phyloP scores from a whole-genome alignment of 2,113 vertebrate species.

The Cariama cristata region DNA sequence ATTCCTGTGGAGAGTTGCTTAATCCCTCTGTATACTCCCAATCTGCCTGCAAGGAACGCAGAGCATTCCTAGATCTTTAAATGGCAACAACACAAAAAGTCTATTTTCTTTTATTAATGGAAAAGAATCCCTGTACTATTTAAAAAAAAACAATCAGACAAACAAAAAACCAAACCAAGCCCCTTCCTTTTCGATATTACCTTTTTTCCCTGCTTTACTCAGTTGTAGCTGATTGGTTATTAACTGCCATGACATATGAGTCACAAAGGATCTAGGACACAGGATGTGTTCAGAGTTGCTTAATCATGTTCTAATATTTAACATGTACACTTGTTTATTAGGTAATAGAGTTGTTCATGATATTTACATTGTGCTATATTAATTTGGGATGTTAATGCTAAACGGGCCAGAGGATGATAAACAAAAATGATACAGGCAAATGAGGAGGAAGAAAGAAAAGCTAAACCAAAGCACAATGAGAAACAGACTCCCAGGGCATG shows the following conservation, averaged over 20 bases:
- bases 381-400: background rate
- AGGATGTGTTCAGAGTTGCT: conserved; percentile 23
- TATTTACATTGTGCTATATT: background rate
- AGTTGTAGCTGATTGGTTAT: background rate
- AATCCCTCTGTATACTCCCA: conserved; percentile 30
- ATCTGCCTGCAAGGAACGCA: background rate
- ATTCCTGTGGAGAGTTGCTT: conserved; percentile 45
- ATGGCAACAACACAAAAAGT: background rate
- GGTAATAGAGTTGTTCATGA: background rate
- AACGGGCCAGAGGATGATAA: background rate
- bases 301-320: conserved; percentile 12
- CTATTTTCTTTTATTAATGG: background rate
- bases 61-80: conserved; percentile 27
- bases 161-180: background rate
- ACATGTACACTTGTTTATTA: conserved; percentile 30
- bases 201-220: background rate
- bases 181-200: background rate
- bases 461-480: background rate
- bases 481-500: background rate
- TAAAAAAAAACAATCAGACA: background rate
- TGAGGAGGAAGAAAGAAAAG: background rate
- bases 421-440: background rate
- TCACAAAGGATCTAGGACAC: conserved; percentile 47
- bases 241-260: conserved; percentile 53
- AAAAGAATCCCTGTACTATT: background rate